Base-by-base conservation (phyloP, 2,797 vertebrate species). In the Psittacula echo region DNA sequence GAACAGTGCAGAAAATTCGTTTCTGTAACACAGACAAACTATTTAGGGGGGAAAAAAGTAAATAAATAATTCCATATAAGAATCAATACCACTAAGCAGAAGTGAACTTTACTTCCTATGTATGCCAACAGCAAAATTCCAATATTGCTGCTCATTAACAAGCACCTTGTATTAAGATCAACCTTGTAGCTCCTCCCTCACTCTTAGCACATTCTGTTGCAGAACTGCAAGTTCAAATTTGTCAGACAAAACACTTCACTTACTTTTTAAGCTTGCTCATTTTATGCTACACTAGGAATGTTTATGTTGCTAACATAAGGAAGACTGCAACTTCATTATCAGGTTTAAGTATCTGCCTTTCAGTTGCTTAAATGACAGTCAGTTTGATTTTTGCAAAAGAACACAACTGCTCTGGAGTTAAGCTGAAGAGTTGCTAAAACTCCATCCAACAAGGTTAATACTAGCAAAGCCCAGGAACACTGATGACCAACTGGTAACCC, bases 251-350 rank as follows among this genome's bases (percentile, higher is more conserved):
- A 91, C 42, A 90, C 86, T 90, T 85, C 85, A 89, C 90, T 91
- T 92, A 64, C 62, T 88, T 64, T 73, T 66, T 75, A 77, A 78
- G 84, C 95, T 30, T 70, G 76, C 67, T 94, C 89, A 88, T 96
- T 93, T 94, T 90, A 94, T 79, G 95, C 94, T 94, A 94, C 66
- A 5, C 76, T 95, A 91, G 68, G 90, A 94, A 90, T 45, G 10
- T 94, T 94, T 88, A 94, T 32, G 29, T 47, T 93, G 89, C 88
- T 96, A 96, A 84, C 47, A 56, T 67, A 90, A 90, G 37, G 66
- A 93, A 94, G 83, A 53, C 77, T 70, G 85, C 82, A 94, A 91
- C 87, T 96, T 95, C 95, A 89, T 92, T 94, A 94, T 77, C 80
- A 72, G 58, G 75, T 93, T 94, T 80, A 94, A 95, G 39, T 71